Percentiles rank a stretch among this genome's conserved stretches.
phyloP scores from a whole-genome alignment of 1,140 invertebrate genomes.

The Dendrolimus kikuchii region DNA sequence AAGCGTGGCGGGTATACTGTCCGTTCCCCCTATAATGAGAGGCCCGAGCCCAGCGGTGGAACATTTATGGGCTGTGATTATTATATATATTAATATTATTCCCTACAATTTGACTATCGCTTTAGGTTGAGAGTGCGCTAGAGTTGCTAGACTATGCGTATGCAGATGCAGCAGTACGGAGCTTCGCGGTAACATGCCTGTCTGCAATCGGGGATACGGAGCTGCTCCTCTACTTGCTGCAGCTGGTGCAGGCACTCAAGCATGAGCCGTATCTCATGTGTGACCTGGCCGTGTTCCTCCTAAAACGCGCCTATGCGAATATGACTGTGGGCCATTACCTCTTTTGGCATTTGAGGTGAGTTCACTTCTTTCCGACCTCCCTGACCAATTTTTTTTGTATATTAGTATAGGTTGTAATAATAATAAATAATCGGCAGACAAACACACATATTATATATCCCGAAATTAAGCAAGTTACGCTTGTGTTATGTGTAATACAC shows the following conservation, averaged over 20 bases:
- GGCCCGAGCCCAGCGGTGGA: too few relatives aligned
- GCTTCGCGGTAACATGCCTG: constrained; percentile 92
- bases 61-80: too few relatives aligned
- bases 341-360: constrained; percentile 93
- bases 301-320: constrained; percentile 91
- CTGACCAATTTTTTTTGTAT: too few relatives aligned
- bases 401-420: too few relatives aligned
- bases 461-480: too few relatives aligned
- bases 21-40: too few relatives aligned
- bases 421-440: too few relatives aligned
- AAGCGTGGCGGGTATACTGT: too few relatives aligned
- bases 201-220: constrained; percentile 75
- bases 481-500: too few relatives aligned
- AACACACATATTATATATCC: too few relatives aligned
- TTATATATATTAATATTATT: too few relatives aligned
- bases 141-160: constrained; percentile 97
- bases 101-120: too few relatives aligned
- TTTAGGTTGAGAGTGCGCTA: constrained; percentile 84
- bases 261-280: constrained; percentile 96
- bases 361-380: neutral
- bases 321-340: constrained; percentile 96
- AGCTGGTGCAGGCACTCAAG: constrained; percentile 96
- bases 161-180: constrained; percentile 89
- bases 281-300: constrained; percentile 90
- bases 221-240: constrained; percentile 86